Conservation (phyloP, 2,113 vertebrate species). For the Cephalopholis sonnerati region DNA sequence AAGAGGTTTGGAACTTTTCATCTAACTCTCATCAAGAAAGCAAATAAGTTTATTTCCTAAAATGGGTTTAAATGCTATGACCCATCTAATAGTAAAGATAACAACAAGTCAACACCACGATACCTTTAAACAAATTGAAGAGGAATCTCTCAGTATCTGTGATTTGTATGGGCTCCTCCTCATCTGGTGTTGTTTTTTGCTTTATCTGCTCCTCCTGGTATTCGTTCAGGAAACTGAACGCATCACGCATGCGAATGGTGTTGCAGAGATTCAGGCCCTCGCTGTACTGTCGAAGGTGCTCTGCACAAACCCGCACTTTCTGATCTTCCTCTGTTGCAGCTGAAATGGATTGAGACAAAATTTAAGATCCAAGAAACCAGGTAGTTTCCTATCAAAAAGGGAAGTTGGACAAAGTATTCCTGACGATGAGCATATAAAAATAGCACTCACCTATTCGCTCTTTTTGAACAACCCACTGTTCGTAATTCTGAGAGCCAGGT, state of each 20-base stretch:
- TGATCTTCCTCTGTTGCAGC: slow-evolving; percentile 91
- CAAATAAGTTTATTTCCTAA: background rate
- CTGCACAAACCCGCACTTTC: slow-evolving; percentile 90
- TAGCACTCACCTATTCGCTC: slow-evolving; percentile 87
- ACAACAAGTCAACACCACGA: background rate
- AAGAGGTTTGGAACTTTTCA: background rate
- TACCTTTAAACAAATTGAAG: slow-evolving; percentile 90
- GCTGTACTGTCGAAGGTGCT: slow-evolving; percentile 93
- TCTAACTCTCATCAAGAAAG: background rate
- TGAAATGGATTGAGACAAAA: slow-evolving; percentile 62
- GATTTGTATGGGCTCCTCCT: slow-evolving; percentile 78
- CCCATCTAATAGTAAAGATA: background rate
- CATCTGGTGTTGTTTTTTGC: slow-evolving; percentile 84
- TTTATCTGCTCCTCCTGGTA: slow-evolving; percentile 89
- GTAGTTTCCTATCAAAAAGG: background rate
- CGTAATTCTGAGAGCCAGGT: slow-evolving; percentile 93
- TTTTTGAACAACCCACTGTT: slow-evolving; percentile 92
- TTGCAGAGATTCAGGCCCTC: slow-evolving; percentile 93
- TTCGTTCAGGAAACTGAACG: slow-evolving; percentile 88
- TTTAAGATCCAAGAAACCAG: background rate
- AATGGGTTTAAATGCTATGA: background rate
- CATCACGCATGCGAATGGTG: slow-evolving; percentile 93
- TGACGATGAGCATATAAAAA: background rate
- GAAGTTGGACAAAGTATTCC: background rate
- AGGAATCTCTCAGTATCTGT: slow-evolving; percentile 91